phyloP scores from a whole-genome alignment of 2,888 invertebrate genomes.

The Sphinx pinastri region DNA sequence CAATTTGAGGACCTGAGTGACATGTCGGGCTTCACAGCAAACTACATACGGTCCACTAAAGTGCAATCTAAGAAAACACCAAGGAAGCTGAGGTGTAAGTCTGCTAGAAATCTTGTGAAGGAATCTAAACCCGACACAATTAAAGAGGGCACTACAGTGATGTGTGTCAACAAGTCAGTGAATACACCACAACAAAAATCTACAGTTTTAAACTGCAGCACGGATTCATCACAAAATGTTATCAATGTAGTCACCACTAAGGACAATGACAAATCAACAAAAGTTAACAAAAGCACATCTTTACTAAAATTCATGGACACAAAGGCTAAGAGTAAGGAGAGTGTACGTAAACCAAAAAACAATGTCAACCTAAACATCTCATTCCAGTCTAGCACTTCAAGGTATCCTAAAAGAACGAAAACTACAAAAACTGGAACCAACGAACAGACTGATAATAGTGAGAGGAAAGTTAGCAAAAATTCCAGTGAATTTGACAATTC shows the following conservation, averaged over 20 bases:
- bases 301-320: conserved; percentile 63
- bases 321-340: conserved; percentile 42
- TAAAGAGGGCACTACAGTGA: conserved; percentile 53
- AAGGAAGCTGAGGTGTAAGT: conserved; percentile 61
- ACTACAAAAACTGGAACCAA: conserved; percentile 27
- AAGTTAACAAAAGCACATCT: conserved; percentile 63
- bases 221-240: conserved; percentile 70
- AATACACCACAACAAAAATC: conserved; percentile 54
- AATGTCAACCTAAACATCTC: conserved; percentile 58
- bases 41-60: conserved; percentile 78
- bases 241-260: conserved; percentile 65
- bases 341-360: conserved; percentile 37
- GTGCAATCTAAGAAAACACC: conserved; percentile 63
- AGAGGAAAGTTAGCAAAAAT: conserved; percentile 47
- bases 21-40: conserved; percentile 78
- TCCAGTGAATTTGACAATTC: conserved; percentile 54
- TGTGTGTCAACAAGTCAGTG: conserved; percentile 65
- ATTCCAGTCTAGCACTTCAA: conserved; percentile 60
- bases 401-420: conserved; percentile 67
- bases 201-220: conserved; percentile 60
- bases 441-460: conserved; percentile 40
- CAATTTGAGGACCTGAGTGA: conserved; percentile 77
- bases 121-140: conserved; percentile 50
- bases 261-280: conserved; percentile 50
- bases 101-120: conserved; percentile 58